Evolutionary conservation across 2,888 invertebrate species (phyloP), one percentile per base, ranked within the genome.

Genomic region (Graphium colonna): DNA sequence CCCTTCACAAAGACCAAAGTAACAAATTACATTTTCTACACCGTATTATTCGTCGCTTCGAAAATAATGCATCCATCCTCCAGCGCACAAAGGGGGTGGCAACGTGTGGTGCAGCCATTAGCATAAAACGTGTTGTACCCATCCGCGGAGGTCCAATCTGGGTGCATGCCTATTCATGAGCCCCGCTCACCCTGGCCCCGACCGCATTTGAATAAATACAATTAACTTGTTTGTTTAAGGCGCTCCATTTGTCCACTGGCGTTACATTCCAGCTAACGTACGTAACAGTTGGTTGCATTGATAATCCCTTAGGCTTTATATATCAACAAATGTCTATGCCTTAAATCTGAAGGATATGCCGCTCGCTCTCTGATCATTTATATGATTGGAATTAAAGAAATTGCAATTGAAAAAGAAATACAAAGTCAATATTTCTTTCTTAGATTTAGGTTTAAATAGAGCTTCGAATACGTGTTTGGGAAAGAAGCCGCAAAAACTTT

Each of bases 161-260:
- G 64, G 86, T 82, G 80, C 75, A 81, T 84, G 80, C 76, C 71
- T 88, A 89, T 89, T 86, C 86, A 88, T 87, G 85, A 88, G 77
- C 46, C 26, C 26, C 48, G 38, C 71, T 75, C 75, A 71, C 75
- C 75, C 73, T 84, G 82, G 82, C 83, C 69, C 73, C 72, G 73
- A 67, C 65, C 77, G 67, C 80, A 88, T 89, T 88, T 87, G 82
- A 89, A 89, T 88, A 89, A 87, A 88, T 86, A 89, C 87, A 87
- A 89, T 89, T 89, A 87, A 84, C 86, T 89, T 88, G 86, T 89
- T 88, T 89, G 88, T 86, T 87, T 87, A 86, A 77, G 78, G 75
- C 75, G 73, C 71, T 77, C 74, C 65, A 72, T 68, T 69, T 75
- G 78, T 75, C 78, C 78, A 79, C 74, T 71, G 68, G 67, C 63